phyloP scores from a whole-genome alignment of 2,888 invertebrate genomes.

The Mythimna ferrago region DNA sequence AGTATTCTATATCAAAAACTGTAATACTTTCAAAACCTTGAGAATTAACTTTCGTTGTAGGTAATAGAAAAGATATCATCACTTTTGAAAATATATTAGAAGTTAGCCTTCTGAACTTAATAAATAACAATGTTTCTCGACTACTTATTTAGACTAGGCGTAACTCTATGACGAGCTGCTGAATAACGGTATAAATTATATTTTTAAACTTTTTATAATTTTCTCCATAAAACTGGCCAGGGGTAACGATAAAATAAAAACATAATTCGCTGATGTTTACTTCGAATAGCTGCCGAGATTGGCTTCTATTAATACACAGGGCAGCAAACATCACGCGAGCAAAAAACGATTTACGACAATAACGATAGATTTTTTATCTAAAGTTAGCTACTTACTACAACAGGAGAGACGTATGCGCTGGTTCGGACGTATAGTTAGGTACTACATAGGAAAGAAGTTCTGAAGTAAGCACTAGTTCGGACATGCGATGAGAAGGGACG shows the following conservation, averaged over 20 bases:
- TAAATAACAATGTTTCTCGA: neutral
- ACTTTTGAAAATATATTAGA: no score
- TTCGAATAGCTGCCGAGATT: neutral
- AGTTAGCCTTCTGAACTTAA: slow-evolving; percentile 14
- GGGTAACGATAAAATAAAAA: slow-evolving; percentile 17
- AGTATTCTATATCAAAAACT: no score
- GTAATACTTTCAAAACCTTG: no score
- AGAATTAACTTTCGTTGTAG: no score
- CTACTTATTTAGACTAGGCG: neutral
- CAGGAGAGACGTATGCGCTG: no score
- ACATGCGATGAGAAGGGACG: no score
- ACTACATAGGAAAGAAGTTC: no score
- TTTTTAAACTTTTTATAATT: slow-evolving; percentile 32
- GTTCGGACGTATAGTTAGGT: no score
- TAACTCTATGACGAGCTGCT: slow-evolving; percentile 18
- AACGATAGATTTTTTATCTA: neutral
- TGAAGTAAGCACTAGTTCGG: no score
- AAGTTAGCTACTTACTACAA: no score
- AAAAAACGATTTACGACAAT: neutral
- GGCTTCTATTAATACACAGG: slow-evolving; percentile 4
- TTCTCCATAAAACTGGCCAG: slow-evolving; percentile 25
- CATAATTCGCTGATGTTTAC: slow-evolving; percentile 9
- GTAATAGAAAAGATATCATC: no score
- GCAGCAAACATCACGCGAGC: neutral
- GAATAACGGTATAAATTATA: slow-evolving; percentile 31